Evolutionary conservation across 1,140 invertebrate genomes (phyloP), one percentile per base, ranked within the genome.

Genomic region (Neodiprion lecontei): DNA sequence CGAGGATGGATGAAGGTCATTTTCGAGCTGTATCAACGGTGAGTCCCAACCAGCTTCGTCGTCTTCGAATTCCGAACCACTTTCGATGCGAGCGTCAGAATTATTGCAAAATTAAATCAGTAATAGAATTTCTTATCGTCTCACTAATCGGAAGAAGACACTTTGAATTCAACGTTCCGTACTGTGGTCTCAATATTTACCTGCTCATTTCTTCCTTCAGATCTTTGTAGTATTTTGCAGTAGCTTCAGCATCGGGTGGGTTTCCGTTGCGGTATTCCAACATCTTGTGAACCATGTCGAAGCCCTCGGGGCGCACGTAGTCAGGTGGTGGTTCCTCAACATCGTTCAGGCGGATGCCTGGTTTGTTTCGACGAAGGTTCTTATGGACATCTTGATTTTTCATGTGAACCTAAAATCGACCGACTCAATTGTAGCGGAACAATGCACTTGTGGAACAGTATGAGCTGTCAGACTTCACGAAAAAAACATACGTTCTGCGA

Each of bases 341-440:
- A 5, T 92, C 90, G 40, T 87, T 82, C 49, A 92, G 72, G 28
- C 87, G 84, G 12, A 93, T 85, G 1, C 91, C 90, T 2, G 90
- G 87, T 79, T 93, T 93, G 76, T 93, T 93, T 8, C 89, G 88
- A 5, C 92, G 87, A 48, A 94, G 84, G 80, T 91, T 91, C 78
- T 93, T 93, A 80, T 94, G 93, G 8, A 92, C 86, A 65, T 93
- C 92, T 84, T 93, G 92, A 80, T 94, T 94, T 73, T 89, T 90
- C 85, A 91, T 90, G 76, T 93, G 92, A 40, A 93, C 90, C 92
- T 94, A 74, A 5, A 61, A 17, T 40, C 28, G 5, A 40, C 2
- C 28, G 28, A 40, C 28, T 40, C 91, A 75, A 61, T 40, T 74
- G 75, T 67, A 21, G 72, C 70, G 9, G 7, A 49, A 17, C 14